A percentile compares a stretch with the other conserved stretches of the same genome.
Evolutionary conservation across 2,113 vertebrate species (phyloP).

Genomic region (Rhadina sibilatrix): DNA sequence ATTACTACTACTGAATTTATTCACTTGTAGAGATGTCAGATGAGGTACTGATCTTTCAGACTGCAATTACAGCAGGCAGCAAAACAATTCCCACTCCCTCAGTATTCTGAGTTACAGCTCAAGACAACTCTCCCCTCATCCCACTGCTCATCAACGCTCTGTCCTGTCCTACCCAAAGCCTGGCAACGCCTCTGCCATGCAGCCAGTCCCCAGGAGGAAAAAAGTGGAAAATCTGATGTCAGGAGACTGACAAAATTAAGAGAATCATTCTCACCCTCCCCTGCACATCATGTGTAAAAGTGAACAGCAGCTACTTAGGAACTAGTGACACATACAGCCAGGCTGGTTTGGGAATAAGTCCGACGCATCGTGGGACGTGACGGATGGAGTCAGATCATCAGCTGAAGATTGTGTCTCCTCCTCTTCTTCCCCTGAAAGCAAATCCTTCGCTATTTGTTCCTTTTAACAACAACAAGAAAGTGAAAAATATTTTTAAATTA

Average conservation of each 20-base stretch:
- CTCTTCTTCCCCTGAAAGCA: slow-evolving; percentile 86
- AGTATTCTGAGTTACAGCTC: not conserved
- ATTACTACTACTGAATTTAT: not conserved
- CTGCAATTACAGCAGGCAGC: not conserved
- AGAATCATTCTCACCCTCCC: not conserved
- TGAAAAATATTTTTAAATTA: slow-evolving; percentile 29
- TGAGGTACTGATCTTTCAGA: not conserved
- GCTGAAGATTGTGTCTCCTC: slow-evolving; percentile 83
- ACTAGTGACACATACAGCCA: slow-evolving; percentile 64
- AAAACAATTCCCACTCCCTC: not conserved
- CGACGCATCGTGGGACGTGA: slow-evolving; percentile 84
- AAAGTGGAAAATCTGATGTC: not conserved
- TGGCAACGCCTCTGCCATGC: not conserved
- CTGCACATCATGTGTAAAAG: not conserved
- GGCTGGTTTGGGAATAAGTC: slow-evolving; percentile 81
- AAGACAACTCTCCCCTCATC: not conserved
- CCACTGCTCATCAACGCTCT: not conserved
- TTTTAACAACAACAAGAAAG: slow-evolving; percentile 72
- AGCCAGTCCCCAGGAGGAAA: not conserved
- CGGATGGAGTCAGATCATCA: slow-evolving; percentile 85
- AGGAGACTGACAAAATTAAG: not conserved
- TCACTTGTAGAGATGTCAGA: not conserved
- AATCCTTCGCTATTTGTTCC: slow-evolving; percentile 88
- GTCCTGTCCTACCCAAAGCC: not conserved
- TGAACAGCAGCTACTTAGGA: not conserved